phyloP scores from a whole-genome alignment of 2,888 invertebrate species.

The Standfussiana lucernea region DNA sequence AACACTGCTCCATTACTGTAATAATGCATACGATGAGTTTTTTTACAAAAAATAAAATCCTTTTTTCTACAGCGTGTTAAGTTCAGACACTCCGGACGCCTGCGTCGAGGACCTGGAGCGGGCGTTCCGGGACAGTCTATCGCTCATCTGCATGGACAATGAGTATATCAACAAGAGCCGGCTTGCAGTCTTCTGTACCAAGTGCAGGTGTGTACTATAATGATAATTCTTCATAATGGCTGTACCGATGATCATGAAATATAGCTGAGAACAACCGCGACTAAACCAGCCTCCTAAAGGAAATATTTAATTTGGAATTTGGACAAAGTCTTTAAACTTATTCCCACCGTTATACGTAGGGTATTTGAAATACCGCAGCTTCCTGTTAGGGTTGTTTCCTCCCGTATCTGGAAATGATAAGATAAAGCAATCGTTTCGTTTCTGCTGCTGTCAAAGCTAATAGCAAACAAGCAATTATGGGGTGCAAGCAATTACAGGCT shows the following conservation, averaged over 20 bases:
- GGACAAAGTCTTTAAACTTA: too few species aligned
- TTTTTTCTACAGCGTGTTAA: slow-evolving; percentile 72
- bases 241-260: neutral
- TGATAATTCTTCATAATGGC: neutral
- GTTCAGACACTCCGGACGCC: slow-evolving; percentile 62
- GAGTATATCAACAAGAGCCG: slow-evolving; percentile 64
- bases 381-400: too few species aligned
- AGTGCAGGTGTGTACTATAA: slow-evolving; percentile 69
- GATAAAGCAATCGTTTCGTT: too few species aligned
- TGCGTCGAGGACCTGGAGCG: slow-evolving; percentile 72
- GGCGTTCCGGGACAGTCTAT: slow-evolving; percentile 73
- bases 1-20: neutral
- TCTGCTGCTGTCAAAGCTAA: too few species aligned
- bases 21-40: neutral
- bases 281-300: neutral
- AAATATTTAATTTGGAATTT: too few species aligned
- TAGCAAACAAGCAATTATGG: too few species aligned
- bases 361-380: too few species aligned
- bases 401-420: too few species aligned
- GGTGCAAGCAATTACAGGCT: too few species aligned
- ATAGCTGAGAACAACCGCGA: neutral
- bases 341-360: too few species aligned
- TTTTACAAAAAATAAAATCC: neutral
- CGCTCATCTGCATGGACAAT: slow-evolving; percentile 71
- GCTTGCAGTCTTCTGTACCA: slow-evolving; percentile 68